Evolutionary conservation across 2,888 invertebrate species (phyloP), one percentile per base, ranked within the genome.

Genomic region (Hyalella azteca): DNA sequence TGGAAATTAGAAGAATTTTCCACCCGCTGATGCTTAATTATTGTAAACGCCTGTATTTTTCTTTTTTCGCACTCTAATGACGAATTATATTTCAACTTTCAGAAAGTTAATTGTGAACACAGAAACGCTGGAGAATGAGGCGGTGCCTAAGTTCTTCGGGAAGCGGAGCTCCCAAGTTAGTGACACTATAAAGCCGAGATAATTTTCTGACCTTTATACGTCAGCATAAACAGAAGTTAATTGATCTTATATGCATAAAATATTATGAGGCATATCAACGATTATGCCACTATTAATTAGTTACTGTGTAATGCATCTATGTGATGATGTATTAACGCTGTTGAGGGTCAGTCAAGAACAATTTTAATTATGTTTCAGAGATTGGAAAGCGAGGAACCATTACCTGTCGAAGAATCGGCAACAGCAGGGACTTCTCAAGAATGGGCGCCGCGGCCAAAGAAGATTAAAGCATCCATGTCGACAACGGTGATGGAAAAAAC

Each of bases 141-240:
- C 36, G 5, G 39, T 66, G 19, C 66, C 66, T 7, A 66, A 66
- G n/a, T 66, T 36, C 66, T 66, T 66, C 66, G 36, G 36, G 29
- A 32, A 66, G 66, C 66, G 5, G 15, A 39, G 36, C 66, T 36
- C 32, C 19, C 36, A 66, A 36, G 66, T 66, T 11, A 36, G 66
- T 54, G 9, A n/a, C 54, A 54, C 54, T 3, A n/a, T 3, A 4
- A 13, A 7, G 4, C 15, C 49, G 4, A 49, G 19, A 49, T 49
- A 4, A 4, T 4, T 3, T 49, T 7, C 49, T 49, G 19, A 1
- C n/a, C 22, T 49, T 22, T 19, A 22, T 49, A 15, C 49, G 49
- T 49, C 49, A 49, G 49, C 5, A n/a, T 2, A 49, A 49, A 49
- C 7, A 26, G 29, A 49, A 49, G 49, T 13, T 54, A n/a, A n/a